phyloP scores from a whole-genome alignment of 1,140 invertebrate species.

The Meloidogyne chitwoodi region DNA sequence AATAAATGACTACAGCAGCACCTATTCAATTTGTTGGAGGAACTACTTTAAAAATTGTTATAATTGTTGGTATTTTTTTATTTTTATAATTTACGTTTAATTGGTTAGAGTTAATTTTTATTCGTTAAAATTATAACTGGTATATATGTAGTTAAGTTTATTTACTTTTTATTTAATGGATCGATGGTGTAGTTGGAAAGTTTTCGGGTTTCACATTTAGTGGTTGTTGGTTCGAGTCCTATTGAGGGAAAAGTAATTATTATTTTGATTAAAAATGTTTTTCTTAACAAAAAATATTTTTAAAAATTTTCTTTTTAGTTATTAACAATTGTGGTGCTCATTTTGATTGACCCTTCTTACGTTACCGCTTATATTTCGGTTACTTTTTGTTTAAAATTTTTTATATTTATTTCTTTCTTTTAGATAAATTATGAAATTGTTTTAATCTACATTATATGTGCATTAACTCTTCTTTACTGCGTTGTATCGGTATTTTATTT shows the following conservation, averaged over 20 bases:
- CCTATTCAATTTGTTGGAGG: slow-evolving; percentile 39
- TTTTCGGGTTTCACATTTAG: not conserved
- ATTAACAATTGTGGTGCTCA: slow-evolving; percentile 42
- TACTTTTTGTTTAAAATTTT: slow-evolving; percentile 28
- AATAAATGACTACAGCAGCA: slow-evolving; percentile 9
- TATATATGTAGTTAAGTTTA: too few species aligned
- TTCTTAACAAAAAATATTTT: not conserved
- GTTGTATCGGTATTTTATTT: slow-evolving; percentile 32
- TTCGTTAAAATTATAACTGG: too few species aligned
- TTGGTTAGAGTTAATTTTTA: too few species aligned
- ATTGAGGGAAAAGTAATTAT: not conserved
- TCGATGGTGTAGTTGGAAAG: not conserved
- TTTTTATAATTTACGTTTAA: not conserved
- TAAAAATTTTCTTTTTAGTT: slow-evolving; percentile 19
- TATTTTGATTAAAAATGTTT: too few species aligned
- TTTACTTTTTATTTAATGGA: too few species aligned
- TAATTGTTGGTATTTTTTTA: slow-evolving; percentile 23
- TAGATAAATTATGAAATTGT: slow-evolving; percentile 31
- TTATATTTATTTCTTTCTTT: not conserved
- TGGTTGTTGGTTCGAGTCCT: not conserved
- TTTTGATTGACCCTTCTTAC: slow-evolving; percentile 43
- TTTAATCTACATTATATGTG: slow-evolving; percentile 43
- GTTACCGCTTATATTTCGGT: slow-evolving; percentile 49
- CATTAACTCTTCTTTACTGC: slow-evolving; percentile 42
- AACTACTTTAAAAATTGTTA: slow-evolving; percentile 31